Percentiles rank a stretch among this genome's conserved stretches.
These are phyloP conservation scores for Octodon degus DNA, from an alignment of 2,113 vertebrate species.

Conservation along the genomic window DNA sequence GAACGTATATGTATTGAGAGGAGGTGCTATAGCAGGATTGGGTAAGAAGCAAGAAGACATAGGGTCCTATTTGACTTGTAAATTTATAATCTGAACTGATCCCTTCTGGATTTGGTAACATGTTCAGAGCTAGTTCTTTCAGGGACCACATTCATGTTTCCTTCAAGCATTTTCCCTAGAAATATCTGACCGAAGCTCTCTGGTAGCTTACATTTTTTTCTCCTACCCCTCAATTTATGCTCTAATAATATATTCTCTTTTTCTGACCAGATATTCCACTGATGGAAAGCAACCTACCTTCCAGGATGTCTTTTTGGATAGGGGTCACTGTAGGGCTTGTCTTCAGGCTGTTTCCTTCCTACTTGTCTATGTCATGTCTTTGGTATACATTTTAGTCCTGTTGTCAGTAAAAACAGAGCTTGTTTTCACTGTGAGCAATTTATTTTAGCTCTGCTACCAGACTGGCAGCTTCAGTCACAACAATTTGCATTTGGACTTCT, in stretches of 20 bases:
- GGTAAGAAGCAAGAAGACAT: background rate
- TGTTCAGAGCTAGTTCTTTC: background rate
- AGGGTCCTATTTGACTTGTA: background rate
- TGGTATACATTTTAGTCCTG: background rate
- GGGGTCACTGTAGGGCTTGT: background rate
- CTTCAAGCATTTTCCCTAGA: background rate
- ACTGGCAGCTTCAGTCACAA: slow-evolving; percentile 7
- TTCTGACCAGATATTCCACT: background rate
- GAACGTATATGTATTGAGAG: background rate
- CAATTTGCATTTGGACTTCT: slow-evolving; percentile 18
- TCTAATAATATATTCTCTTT: background rate
- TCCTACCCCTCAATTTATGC: background rate
- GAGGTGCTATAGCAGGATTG: background rate
- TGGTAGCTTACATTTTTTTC: background rate
- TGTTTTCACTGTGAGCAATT: slow-evolving; percentile 25
- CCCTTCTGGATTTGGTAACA: background rate
- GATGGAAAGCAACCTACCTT: background rate
- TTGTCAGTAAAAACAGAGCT: slow-evolving; percentile 50
- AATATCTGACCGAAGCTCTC: background rate
- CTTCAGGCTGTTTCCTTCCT: background rate
- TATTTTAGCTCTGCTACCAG: slow-evolving; percentile 12
- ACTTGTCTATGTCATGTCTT: background rate
- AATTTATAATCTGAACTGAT: background rate
- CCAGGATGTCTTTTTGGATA: background rate
- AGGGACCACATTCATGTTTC: background rate